These are phyloP conservation scores for Axea sp. DNA, from an alignment of 2,888 invertebrate species.

Conservation along the genomic window DNA sequence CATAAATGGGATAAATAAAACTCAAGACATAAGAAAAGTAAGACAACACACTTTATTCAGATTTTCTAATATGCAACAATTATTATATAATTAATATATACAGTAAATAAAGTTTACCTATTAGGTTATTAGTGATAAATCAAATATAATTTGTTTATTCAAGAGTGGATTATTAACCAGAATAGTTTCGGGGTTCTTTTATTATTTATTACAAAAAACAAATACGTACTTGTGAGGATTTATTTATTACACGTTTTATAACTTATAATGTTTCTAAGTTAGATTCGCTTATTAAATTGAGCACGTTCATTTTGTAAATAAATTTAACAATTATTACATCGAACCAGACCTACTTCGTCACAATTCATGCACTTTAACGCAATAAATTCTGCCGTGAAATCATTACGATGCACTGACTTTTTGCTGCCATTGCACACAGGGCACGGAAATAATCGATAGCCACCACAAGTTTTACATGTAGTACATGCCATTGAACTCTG, in stretches of 20 bases:
- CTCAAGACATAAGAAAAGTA: no score
- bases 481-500: slow-evolving; percentile 90
- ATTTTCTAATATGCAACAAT: no score
- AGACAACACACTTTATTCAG: no score
- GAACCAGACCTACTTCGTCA: slow-evolving; percentile 95
- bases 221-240: no score
- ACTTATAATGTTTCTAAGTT: slow-evolving; percentile 25
- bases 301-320: slow-evolving; percentile 26
- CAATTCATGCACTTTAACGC: slow-evolving; percentile 97
- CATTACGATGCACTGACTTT: slow-evolving; percentile 95
- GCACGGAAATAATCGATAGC: slow-evolving; percentile 94
- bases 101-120: no score
- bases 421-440: slow-evolving; percentile 96
- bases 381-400: slow-evolving; percentile 96
- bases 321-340: slow-evolving; percentile 89
- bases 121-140: no score
- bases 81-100: no score
- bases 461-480: slow-evolving; percentile 94
- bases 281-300: slow-evolving; percentile 39
- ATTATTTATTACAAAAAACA: no score
- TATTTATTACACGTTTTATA: slow-evolving; percentile 24
- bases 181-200: no score
- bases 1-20: no score
- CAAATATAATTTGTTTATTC: no score
- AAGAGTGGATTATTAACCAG: no score